A percentile compares a stretch with the other conserved stretches of the same genome.
Evolutionary conservation across 2,113 vertebrate species (phyloP).

Genomic region (Burhinus bistriatus): DNA sequence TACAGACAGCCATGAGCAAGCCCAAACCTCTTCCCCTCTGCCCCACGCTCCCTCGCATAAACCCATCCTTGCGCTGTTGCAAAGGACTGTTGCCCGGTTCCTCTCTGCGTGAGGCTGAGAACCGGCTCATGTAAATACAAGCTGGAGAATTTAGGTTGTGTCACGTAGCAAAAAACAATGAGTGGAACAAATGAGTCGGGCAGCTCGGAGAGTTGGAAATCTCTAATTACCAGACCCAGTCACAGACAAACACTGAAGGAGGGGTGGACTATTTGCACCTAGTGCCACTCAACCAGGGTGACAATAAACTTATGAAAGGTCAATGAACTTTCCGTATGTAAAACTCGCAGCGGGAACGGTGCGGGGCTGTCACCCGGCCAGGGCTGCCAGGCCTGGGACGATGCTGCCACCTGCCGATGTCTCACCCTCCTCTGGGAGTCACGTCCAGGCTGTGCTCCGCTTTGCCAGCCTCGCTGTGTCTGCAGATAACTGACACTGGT

Average conservation of each 20-base stretch:
- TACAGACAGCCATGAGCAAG: not conserved
- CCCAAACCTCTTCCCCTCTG: not conserved
- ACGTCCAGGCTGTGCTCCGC: rapidly evolving
- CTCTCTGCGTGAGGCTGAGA: constrained; percentile 63
- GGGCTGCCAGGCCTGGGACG: constrained; percentile 60
- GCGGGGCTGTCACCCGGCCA: not conserved
- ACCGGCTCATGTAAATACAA: constrained; percentile 37
- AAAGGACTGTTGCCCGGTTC: not conserved
- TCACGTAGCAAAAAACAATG: constrained; percentile 72
- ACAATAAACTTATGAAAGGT: constrained; percentile 77
- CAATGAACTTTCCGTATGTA: constrained; percentile 70
- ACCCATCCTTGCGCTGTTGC: not conserved
- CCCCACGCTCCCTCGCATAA: not conserved
- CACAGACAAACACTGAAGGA: constrained; percentile 69
- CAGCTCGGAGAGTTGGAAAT: constrained; percentile 60
- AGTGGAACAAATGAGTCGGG: constrained; percentile 70
- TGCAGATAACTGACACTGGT: rapidly evolving
- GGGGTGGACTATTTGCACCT: constrained; percentile 67
- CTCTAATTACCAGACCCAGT: constrained; percentile 78
- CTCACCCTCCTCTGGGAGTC: rapidly evolving
- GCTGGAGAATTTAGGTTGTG: constrained; percentile 63
- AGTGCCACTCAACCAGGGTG: constrained; percentile 75
- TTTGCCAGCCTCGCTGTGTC: not conserved
- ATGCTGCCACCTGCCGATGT: constrained; percentile 84
- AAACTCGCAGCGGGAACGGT: not conserved